Evolutionary conservation across 2,113 vertebrate species (phyloP), one percentile per base, ranked within the genome.

Genomic region (Calidris pugnax): DNA sequence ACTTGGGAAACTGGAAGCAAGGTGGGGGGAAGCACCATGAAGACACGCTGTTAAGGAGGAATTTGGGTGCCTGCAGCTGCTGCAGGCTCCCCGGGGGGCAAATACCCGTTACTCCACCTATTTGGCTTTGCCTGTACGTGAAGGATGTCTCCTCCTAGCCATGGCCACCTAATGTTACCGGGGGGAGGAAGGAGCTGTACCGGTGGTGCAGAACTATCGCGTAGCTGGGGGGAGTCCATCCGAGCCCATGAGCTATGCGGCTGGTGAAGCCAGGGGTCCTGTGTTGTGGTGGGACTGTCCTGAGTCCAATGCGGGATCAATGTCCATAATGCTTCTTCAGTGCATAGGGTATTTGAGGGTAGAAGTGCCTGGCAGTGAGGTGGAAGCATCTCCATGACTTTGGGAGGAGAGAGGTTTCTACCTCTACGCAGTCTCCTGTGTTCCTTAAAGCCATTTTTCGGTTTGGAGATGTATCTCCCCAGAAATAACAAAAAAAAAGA

Each of bases 341-440:
- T 3, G 2, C 1, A 0, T 0, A 3, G 24, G 13, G 19, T 8
- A 5, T 28, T 37, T 14, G 20, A 39, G 33, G 13, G 41, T 4
- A 5, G 43, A 0, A 3, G 27, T n/a, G 55, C 27, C 47, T 27
- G 37, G 35, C 9, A 4, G 28, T 48, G 55, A 37, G 45, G 16
- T 20, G 53, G 37, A 48, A 87, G 59, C 57, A 21, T 10, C 17
- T 71, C 64, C 3, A 0, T 41, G 45, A 4, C 22, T 59, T 55
- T 37, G 22, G 28, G 35, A n/a, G 20, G 47, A 51, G 28, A 39
- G 9, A 21, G 12, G 17, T 51, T 93, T 47, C 47, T 57, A 8
- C 23, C 35, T 24, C 53, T 50, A 4, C 10, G 3, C 56, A n/a
- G 20, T 41, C 1, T 0, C 23, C 16, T 50, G 9, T 35, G 79